Base-by-base conservation (phyloP, 2,888 invertebrate genomes). In the Stegana nigrithorax region DNA sequence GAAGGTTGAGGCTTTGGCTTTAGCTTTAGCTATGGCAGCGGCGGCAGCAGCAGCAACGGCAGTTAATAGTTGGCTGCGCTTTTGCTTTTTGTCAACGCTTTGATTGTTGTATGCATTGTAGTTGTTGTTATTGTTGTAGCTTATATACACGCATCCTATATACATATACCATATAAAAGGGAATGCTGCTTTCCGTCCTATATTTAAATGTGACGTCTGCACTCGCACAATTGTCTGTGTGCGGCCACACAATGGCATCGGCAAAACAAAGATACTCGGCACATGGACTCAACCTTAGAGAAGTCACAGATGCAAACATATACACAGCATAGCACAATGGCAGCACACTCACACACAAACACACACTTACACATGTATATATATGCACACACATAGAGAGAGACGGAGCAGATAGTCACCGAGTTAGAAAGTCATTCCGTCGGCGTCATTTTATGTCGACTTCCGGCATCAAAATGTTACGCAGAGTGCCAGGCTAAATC, bases 401-500 rank as follows among this genome's bases (percentile, higher is more conserved):
- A 50, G 50, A 7, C 26, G 42, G 42, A n/a, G n/a, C 42, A 32
- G 36, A 32, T 55, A 55, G 19, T 26, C 17, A 26, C 26, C 26
- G 17, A 44, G 44, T 44, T 14, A 44, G 44, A 17, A 5, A 47
- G 47, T 47, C 12, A 25, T 21, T 25, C 25, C 21, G 47, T 25
- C 23, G 25, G 47, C 47, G 25, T 25, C 25, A n/a, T 7, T 42
- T 7, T 36, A 2, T 55, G 21, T 55, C 27, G 32, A 23, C 32
- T 55, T 55, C 53, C 53, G 53, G 53, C 32, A 32, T 36, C 32
- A 21, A 53, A 65, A 62, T 68, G 68, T 65, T 62, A 67, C 62
- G 57, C 66, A 67, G n/a, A n/a, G 80, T 75, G 78, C 80, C 73
- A 77, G 73, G 75, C 68, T 75, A 79, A 75, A 75, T 79, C 75